Percentiles rank a stretch among this genome's conserved stretches.
phyloP scores from a whole-genome alignment of 2,113 vertebrate genomes.

The Nansenia antarctica region DNA sequence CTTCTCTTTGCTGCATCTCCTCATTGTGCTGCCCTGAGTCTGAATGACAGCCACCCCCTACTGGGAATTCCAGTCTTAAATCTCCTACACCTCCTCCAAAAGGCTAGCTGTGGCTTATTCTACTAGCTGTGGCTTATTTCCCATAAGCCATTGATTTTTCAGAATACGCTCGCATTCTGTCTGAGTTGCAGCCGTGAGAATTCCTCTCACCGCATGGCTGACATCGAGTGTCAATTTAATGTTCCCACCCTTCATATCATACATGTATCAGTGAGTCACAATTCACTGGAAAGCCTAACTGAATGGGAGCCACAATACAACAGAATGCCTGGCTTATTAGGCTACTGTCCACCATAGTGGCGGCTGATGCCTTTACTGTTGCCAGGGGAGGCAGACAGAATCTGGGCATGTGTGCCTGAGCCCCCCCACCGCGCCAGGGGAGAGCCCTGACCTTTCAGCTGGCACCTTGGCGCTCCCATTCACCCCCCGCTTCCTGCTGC shows the following conservation, averaged over 20 bases:
- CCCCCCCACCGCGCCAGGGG: not conserved
- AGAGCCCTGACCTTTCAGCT: conserved; percentile 46
- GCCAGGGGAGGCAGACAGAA: conserved; percentile 25
- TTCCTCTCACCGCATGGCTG: not conserved
- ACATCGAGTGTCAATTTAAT: not conserved
- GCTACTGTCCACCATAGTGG: not conserved
- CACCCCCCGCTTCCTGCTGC: conserved; percentile 49
- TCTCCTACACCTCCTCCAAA: not conserved
- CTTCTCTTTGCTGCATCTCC: not conserved
- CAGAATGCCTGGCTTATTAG: not conserved
- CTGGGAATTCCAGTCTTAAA: not conserved
- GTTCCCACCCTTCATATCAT: not conserved
- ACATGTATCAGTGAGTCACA: not conserved
- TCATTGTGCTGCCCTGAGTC: conserved; percentile 10
- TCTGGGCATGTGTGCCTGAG: conserved; percentile 8
- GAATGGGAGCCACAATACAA: not conserved
- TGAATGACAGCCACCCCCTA: not conserved
- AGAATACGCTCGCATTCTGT: not conserved
- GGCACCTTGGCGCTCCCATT: conserved; percentile 39
- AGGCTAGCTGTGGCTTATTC: not conserved
- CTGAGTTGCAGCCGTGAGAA: not conserved
- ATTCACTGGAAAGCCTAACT: not conserved
- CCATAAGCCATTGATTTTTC: not conserved
- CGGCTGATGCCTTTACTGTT: conserved; percentile 15
- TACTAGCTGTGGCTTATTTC: not conserved